Evolutionary conservation across 2,888 invertebrate genomes (phyloP).

Genomic region (Phortica magna): DNA sequence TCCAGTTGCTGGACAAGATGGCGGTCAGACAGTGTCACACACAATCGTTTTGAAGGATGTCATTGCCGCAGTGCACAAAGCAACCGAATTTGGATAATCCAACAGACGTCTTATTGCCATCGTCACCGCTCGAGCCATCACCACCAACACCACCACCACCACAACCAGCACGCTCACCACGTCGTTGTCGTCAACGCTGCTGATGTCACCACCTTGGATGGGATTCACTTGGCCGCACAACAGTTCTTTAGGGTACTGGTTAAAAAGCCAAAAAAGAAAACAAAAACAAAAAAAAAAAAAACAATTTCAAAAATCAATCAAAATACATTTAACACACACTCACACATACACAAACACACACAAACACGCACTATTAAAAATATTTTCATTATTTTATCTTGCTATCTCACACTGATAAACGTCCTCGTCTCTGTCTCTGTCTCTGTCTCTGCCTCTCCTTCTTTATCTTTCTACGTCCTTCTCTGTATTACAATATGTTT

Average conservation of each 20-base stretch:
- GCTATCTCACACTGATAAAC: too few relatives aligned
- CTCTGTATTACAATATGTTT: too few relatives aligned
- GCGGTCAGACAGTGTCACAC: too few relatives aligned
- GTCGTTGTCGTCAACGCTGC: constrained; percentile 39
- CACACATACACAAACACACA: constrained; percentile 23
- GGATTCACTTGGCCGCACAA: constrained; percentile 53
- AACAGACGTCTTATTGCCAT: neutral
- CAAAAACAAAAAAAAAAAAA: constrained; percentile 55
- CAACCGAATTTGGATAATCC: too few relatives aligned
- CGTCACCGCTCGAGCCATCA: constrained; percentile 33
- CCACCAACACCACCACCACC: constrained; percentile 45
- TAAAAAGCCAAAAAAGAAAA: constrained; percentile 66
- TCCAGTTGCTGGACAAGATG: neutral
- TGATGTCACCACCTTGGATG: constrained; percentile 47
- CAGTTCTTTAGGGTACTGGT: constrained; percentile 78
- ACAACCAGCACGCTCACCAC: constrained; percentile 43
- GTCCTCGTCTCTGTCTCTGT: too few relatives aligned
- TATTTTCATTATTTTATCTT: too few relatives aligned
- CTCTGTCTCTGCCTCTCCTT: neutral
- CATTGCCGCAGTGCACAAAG: too few relatives aligned
- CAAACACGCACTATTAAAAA: constrained; percentile 12
- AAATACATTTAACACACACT: neutral
- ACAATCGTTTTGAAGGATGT: too few relatives aligned
- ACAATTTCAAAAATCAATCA: constrained; percentile 42
- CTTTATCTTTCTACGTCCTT: too few relatives aligned